phyloP scores from a whole-genome alignment of 2,113 vertebrate genomes.

The Megalops atlanticus region DNA sequence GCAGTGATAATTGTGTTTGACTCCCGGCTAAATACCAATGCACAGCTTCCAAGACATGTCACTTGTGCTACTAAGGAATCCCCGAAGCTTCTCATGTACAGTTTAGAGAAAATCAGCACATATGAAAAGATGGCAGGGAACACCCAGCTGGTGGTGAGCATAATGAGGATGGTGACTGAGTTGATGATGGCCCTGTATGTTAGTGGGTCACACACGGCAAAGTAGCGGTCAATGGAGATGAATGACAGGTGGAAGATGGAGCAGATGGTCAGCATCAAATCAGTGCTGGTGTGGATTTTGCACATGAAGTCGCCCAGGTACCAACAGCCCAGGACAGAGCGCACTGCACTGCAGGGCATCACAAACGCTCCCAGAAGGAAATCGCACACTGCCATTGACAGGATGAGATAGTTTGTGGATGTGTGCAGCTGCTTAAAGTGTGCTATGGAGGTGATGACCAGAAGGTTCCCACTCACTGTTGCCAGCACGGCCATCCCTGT shows the following conservation, averaged over 20 bases:
- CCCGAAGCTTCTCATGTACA: not conserved
- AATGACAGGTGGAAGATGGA: conserved; percentile 46
- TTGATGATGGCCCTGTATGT: not conserved
- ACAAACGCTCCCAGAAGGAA: conserved; percentile 49
- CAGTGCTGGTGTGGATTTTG: conserved; percentile 22
- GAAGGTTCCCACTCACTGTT: too few species aligned
- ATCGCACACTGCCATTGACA: conserved; percentile 21
- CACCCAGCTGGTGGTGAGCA: not conserved
- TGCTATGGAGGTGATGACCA: conserved; percentile 34
- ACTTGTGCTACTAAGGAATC: not conserved
- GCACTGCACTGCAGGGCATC: conserved; percentile 70
- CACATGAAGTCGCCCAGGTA: conserved; percentile 36
- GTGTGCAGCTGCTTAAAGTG: conserved; percentile 48
- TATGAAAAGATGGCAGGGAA: conserved; percentile 39
- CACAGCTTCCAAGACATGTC: conserved; percentile 11
- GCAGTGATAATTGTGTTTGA: not conserved
- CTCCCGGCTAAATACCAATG: not conserved
- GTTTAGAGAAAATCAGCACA: conserved; percentile 22
- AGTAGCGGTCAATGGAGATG: conserved; percentile 47
- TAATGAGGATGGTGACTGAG: not conserved
- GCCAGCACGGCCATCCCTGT: too few species aligned
- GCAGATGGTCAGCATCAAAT: conserved; percentile 28
- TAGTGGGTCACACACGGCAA: conserved; percentile 39
- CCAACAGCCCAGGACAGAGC: conserved; percentile 44
- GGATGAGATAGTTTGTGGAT: conserved; percentile 32